Evolutionary conservation across 1,140 invertebrate species (phyloP), one percentile per base, ranked within the genome.

Genomic region (Brachionus paranguensis): DNA sequence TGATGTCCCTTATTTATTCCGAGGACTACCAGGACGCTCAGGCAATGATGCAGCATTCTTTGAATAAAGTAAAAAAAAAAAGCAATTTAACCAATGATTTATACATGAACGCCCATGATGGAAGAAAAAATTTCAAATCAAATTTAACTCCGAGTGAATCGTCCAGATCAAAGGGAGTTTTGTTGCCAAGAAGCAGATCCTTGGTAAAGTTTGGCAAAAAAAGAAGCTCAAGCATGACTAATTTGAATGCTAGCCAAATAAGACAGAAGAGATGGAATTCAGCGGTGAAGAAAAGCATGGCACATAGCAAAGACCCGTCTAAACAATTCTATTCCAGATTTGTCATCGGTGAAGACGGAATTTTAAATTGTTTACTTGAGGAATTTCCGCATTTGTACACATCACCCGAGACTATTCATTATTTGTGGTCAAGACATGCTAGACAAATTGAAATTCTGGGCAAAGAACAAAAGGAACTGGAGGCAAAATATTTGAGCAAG

Each of bases 361-460:
- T 81, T 64, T 68, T 81, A 17, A 81, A 64, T 68, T 29, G 53
- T 43, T 20, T 89, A 53, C 43, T 89, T 11, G 87, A 88, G 41
- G 88, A 89, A 84, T 89, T 89, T 74, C 89, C 89, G 8, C 86
- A 88, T 84, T 86, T 89, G 43, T 86, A 89, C 76, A 84, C 89
- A 45, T 87, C 88, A n/a, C 85, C 87, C 3, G 87, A 89, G 83
- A 89, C 88, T 2, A 87, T 88, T 86, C 88, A 88, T 85, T 87
- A 89, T 60, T 83, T 89, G 37, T 89, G 88, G 88, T 84, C 87
- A 11, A 86, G 87, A 76, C 86, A 87, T 47, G 70, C 88, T 10
- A 84, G 79, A n/a, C 89, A 89, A 85, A 87, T 89, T 29, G 88
- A 89, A 70, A 86, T 86, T 47, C 84, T 89, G n/a, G 88, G 87